These are phyloP conservation scores for Anthoscopus minutus DNA, from an alignment of 2,113 vertebrate species.

Conservation along the genomic window DNA sequence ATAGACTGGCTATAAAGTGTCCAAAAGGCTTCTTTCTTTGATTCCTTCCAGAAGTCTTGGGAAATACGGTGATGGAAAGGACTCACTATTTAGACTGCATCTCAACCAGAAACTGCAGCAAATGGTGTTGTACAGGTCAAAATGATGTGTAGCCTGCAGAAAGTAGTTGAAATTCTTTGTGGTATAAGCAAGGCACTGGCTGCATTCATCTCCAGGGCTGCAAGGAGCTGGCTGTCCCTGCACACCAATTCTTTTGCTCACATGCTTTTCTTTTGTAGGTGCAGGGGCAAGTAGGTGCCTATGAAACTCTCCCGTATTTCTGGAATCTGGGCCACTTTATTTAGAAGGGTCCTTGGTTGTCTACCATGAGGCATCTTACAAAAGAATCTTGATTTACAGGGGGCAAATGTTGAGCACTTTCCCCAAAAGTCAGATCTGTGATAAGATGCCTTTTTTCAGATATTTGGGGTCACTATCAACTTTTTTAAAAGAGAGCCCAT, in stretches of 20 bases:
- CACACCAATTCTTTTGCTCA: not conserved
- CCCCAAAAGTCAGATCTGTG: not conserved
- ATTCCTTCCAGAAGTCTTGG: not conserved
- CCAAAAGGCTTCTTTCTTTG: not conserved
- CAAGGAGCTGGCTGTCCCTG: fast-evolving
- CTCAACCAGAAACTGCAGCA: not conserved
- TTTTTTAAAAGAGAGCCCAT: not conserved
- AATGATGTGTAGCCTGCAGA: not conserved
- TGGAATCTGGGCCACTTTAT: not conserved
- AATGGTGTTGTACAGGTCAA: not conserved
- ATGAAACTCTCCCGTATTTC: not conserved
- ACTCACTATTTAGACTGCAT: not conserved
- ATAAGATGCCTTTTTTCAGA: not conserved
- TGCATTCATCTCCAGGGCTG: not conserved
- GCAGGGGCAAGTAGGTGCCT: not conserved
- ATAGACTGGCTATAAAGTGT: not conserved
- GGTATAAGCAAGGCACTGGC: not conserved
- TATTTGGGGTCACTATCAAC: not conserved
- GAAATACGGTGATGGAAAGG: not conserved
- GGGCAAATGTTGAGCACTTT: not conserved
- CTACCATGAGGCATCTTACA: not conserved
- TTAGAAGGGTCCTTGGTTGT: not conserved
- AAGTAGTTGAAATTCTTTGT: not conserved
- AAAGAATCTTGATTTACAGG: not conserved
- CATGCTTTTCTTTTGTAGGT: not conserved